Evolutionary conservation across 2,797 vertebrate species (phyloP), one percentile per base, ranked within the genome.

Genomic region (Lacerta viridis): DNA sequence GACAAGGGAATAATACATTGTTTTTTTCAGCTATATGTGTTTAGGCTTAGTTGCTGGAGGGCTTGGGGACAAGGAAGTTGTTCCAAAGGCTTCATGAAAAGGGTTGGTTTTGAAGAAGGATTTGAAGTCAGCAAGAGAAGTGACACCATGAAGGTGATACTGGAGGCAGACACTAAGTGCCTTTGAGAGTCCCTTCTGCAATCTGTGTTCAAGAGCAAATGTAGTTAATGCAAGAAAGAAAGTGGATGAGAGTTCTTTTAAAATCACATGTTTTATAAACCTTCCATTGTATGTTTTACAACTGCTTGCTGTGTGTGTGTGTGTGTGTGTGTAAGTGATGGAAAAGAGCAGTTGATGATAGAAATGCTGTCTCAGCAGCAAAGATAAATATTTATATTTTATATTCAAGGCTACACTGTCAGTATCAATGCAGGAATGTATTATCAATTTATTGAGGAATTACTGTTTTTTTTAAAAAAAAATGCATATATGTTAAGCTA

Each of bases 331-430:
- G 29, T 17, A 90, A 89, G 3, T 83, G 11, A 41, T 85, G 89
- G n/a, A 39, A 90, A 85, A 9, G 46, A 74, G 59, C 25, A 46
- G 2, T 85, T 91, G 83, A 1, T 90, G 89, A 87, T 84, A 2
- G 71, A 88, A 68, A 0, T 74, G 27, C 75, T 91, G 39, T 20
- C 61, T 91, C 66, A 91, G 2, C 17, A 8, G 20, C 87, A 84
- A 71, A 90, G 25, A 90, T 90, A 85, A 11, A 89, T 89, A 93
- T 85, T 68, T 80, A 89, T 91, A 3, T 27, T 92, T 92, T 90
- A 55, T 20, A 25, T 39, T 61, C 9, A 72, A 78, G 25, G 1
- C 36, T 93, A 69, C 43, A 85, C 90, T 29, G 0, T 85, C 33
- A 36, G 9, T 20, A 81, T 92, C 55, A 79, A 50, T 89, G 74